These are phyloP conservation scores for Larimichthys polyactis DNA, from an alignment of 2,113 vertebrate species.

Conservation along the genomic window DNA sequence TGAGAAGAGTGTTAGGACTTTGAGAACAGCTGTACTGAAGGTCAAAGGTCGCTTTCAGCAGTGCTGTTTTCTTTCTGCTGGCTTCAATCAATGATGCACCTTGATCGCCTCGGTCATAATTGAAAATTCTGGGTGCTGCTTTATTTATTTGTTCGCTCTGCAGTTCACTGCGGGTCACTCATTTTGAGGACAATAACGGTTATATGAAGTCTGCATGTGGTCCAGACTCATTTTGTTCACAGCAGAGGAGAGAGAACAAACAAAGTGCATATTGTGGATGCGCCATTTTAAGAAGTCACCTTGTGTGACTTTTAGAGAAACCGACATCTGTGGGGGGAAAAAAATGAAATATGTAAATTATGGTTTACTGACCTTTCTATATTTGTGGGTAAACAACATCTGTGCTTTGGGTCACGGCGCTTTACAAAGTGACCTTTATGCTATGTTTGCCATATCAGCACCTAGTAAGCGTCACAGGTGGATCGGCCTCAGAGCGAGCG, in stretches of 20 bases:
- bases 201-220: not conserved
- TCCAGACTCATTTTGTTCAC: not conserved
- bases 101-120: not conserved
- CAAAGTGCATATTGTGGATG: not conserved
- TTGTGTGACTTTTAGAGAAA: not conserved
- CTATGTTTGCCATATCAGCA: conserved; percentile 57
- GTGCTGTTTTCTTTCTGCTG: not conserved
- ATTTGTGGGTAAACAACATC: conserved; percentile 75
- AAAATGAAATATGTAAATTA: conserved; percentile 29
- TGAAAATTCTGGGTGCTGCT: not conserved
- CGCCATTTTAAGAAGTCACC: not conserved
- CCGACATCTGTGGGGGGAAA: not conserved
- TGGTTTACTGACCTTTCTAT: conserved; percentile 58
- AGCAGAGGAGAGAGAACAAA: not conserved
- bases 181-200: not conserved
- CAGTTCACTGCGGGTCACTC: not conserved
- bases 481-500: conserved; percentile 14
- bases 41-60: conserved; percentile 16
- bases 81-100: not conserved
- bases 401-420: conserved; percentile 50
- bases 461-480: conserved; percentile 39
- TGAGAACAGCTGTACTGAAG: not conserved
- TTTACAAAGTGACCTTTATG: conserved; percentile 53
- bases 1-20: not conserved
- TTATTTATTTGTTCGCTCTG: not conserved